A percentile compares a stretch with the other conserved stretches of the same genome.
Evolutionary conservation across 1,140 invertebrate genomes (phyloP).

Genomic region (Bombus ignitus): DNA sequence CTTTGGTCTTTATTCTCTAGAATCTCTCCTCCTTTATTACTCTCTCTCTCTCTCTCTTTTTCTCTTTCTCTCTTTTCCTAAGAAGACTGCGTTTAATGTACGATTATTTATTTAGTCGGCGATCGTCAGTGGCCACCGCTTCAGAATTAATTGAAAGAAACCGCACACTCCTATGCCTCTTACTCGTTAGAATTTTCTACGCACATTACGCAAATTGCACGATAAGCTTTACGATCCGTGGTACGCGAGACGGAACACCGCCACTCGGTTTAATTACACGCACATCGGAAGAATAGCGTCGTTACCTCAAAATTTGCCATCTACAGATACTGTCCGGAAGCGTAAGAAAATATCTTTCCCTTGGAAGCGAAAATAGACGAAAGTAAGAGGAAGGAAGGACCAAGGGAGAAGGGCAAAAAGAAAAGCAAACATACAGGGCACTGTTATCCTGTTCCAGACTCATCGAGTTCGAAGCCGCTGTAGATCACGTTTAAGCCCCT

Average conservation of each 20-base stretch:
- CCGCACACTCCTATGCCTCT: not conserved
- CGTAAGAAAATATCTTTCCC: not conserved
- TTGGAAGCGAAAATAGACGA: not conserved
- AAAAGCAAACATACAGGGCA: too few species aligned
- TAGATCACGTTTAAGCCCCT: constrained; percentile 13
- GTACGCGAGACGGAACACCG: not conserved
- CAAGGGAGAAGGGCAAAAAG: not conserved
- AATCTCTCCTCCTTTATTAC: not conserved
- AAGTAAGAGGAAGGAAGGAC: not conserved
- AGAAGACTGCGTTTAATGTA: not conserved
- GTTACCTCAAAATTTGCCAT: not conserved
- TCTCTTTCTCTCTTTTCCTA: not conserved
- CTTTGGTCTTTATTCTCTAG: not conserved
- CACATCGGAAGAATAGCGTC: constrained; percentile 2
- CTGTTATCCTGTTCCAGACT: not conserved
- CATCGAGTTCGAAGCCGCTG: not conserved
- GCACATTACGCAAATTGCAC: constrained; percentile 44
- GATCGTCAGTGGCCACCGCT: not conserved
- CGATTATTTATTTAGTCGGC: constrained; percentile 41
- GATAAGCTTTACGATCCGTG: constrained; percentile 42
- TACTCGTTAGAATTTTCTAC: constrained; percentile 28
- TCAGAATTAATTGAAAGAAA: constrained; percentile 45
- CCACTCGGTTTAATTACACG: constrained; percentile 16
- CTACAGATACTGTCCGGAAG: not conserved
- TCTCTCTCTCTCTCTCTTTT: not conserved